A percentile compares a stretch with the other conserved stretches of the same genome.
phyloP scores from a whole-genome alignment of 2,113 vertebrate genomes.

The Diphyllodes magnificus region DNA sequence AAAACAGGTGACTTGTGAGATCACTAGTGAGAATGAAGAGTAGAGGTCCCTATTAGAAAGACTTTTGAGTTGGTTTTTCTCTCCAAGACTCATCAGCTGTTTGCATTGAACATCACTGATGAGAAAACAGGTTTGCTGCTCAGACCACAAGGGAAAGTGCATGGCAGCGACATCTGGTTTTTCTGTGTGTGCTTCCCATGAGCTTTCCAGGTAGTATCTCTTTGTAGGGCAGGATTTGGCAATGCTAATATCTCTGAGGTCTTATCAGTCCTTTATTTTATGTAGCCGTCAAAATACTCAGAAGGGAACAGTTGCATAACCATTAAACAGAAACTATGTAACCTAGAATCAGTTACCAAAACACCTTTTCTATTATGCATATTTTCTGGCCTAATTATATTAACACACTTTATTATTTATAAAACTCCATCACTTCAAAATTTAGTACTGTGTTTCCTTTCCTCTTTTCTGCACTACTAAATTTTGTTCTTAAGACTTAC shows the following conservation, averaged over 20 bases:
- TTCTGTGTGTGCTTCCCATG: neutral
- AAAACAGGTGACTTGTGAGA: neutral
- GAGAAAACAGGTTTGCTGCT: neutral
- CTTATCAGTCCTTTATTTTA: neutral
- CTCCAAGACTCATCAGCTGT: neutral
- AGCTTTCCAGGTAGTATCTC: neutral
- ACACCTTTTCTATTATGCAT: slow-evolving; percentile 13
- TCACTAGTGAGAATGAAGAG: neutral
- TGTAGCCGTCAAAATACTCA: neutral
- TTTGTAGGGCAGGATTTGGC: neutral
- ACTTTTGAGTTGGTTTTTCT: neutral
- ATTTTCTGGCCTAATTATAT: neutral
- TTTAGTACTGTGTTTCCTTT: neutral
- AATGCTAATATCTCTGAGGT: neutral
- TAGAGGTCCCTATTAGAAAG: neutral
- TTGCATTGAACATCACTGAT: neutral
- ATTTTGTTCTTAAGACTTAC: slow-evolving; percentile 46
- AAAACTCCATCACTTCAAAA: neutral
- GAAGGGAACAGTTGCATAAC: neutral
- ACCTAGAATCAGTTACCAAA: neutral
- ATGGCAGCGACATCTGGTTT: rapidly evolving
- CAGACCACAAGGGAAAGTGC: neutral
- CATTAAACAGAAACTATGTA: neutral
- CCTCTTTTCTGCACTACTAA: slow-evolving; percentile 18
- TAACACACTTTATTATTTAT: slow-evolving; percentile 44